Evolutionary conservation across 1,140 invertebrate genomes (phyloP), one percentile per base, ranked within the genome.

Genomic region (Uloborus diversus): DNA sequence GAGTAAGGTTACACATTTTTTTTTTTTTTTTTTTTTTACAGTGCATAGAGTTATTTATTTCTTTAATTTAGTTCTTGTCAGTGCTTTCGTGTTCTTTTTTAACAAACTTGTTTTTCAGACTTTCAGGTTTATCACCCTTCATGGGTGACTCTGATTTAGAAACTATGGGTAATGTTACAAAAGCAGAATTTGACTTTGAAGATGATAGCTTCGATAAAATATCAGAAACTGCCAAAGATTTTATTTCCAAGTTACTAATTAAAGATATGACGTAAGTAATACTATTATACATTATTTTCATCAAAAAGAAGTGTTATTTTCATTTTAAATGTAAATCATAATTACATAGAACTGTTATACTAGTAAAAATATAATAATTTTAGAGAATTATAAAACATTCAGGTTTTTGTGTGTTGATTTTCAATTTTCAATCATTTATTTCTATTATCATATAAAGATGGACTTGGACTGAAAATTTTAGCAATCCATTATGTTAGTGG

Each of bases 101-200:
- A n/a, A n/a, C n/a, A n/a, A n/a, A n/a, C n/a, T n/a, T n/a, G n/a
- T n/a, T n/a, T 64, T 32, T 49, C 27, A 99, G 97, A 84, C 89
- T 99, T 83, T 99, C 96, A 17, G 97, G 97, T 33, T 88, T 99
- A 47, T 99, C 97, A 28, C 97, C 97, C 20, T 99, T 99, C 88
- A 97, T 99, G 94, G 97, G 97, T 9, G 95, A 98, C 85, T 96
- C 92, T 64, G 97, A 99, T 86, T 91, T 95, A 79, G 95, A 99
- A 88, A 99, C 97, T 13, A 97, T 97, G 94, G 94, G 94, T 1
- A 98, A 98, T 86, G 96, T 98, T 1, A 97, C 96, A 3, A 92
- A 96, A 83, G 94, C 94, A 17, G 95, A 96, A 85, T 98, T 96
- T 84, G 96, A 98, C 86, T 98, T 96, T 86, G 95, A 97, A 82